A percentile compares a stretch with the other conserved stretches of the same genome.
phyloP scores from a whole-genome alignment of 2,888 invertebrate genomes.

The Diabrotica balteata region DNA sequence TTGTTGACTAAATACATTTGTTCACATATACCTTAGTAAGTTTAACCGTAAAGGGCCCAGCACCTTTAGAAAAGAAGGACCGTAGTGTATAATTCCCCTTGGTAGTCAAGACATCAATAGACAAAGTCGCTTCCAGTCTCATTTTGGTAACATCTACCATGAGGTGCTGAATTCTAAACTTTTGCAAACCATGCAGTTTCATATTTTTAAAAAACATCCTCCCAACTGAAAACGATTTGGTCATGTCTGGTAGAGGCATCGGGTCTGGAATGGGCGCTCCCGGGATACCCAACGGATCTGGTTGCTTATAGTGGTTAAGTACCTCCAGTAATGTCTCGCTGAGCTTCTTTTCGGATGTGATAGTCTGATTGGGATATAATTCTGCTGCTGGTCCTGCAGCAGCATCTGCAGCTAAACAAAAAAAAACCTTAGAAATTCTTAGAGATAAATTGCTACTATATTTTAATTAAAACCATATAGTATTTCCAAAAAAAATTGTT shows the following conservation, averaged over 20 bases:
- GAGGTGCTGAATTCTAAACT: conserved; percentile 77
- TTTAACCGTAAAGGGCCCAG: conserved; percentile 80
- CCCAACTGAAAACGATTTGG: conserved; percentile 73
- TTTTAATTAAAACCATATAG: too few species aligned
- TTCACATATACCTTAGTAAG: conserved; percentile 62
- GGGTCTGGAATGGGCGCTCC: conserved; percentile 83
- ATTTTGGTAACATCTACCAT: conserved; percentile 76
- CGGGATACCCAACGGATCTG: conserved; percentile 82
- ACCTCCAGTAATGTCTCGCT: conserved; percentile 75
- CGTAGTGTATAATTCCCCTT: conserved; percentile 77
- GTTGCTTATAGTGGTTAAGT: conserved; percentile 80
- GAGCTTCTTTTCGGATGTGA: conserved; percentile 68
- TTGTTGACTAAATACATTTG: too few species aligned
- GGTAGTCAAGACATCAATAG: conserved; percentile 74
- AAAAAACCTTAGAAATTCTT: too few species aligned
- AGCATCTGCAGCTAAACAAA: too few species aligned
- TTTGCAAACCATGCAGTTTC: conserved; percentile 77
- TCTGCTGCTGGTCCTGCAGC: conserved; percentile 48
- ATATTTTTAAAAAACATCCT: conserved; percentile 76
- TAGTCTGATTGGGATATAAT: background rate
- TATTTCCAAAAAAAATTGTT: too few species aligned
- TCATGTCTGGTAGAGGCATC: conserved; percentile 77
- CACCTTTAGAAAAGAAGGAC: conserved; percentile 72
- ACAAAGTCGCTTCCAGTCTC: conserved; percentile 77
- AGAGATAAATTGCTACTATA: too few species aligned